These are phyloP conservation scores for Aegotheles bennettii DNA, from an alignment of 2,113 vertebrate genomes.

Conservation along the genomic window DNA sequence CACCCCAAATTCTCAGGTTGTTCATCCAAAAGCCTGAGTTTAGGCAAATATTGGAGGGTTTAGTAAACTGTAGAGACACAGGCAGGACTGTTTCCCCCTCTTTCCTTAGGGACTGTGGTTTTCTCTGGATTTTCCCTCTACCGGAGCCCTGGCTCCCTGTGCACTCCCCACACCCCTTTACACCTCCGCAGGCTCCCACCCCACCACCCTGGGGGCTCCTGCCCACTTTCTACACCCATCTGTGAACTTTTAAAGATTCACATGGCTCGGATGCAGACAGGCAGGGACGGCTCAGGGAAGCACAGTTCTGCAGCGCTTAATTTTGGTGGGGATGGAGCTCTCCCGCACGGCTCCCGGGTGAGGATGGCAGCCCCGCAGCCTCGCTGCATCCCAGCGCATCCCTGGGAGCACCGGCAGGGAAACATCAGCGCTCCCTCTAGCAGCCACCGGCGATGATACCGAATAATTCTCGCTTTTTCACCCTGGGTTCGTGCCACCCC, in stretches of 20 bases:
- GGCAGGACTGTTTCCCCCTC: background rate
- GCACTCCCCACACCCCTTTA: background rate
- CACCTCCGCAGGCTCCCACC: background rate
- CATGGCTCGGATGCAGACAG: background rate
- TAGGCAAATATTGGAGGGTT: accelerated
- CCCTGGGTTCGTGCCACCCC: background rate
- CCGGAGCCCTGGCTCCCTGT: accelerated
- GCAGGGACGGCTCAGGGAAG: background rate
- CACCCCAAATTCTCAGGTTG: background rate
- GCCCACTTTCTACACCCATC: background rate
- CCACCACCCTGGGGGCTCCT: background rate
- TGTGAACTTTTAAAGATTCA: accelerated
- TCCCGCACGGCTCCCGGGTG: background rate
- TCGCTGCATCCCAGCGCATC: background rate
- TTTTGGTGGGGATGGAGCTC: background rate
- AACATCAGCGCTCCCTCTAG: constrained; percentile 45
- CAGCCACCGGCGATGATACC: background rate
- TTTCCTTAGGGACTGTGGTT: background rate
- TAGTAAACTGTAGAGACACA: accelerated
- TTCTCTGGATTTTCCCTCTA: background rate
- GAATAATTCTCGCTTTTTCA: constrained; percentile 22
- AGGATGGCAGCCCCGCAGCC: background rate
- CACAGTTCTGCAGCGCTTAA: accelerated
- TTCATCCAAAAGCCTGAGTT: background rate
- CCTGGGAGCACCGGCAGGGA: background rate